phyloP scores from a whole-genome alignment of 2,888 invertebrate genomes.

The Buathra laborator region DNA sequence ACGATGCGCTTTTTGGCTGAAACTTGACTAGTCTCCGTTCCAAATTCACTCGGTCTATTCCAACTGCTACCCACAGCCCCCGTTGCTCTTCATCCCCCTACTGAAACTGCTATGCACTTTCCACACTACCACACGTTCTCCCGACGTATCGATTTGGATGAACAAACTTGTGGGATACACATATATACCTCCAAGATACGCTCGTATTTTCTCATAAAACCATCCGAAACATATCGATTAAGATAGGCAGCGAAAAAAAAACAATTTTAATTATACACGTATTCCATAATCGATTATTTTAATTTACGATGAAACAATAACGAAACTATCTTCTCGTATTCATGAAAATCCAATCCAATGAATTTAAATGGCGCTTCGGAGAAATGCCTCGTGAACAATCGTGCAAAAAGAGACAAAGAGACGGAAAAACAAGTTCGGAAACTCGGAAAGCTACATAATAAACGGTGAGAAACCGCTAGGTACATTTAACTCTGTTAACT shows the following conservation, averaged over 20 bases:
- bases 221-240: background rate
- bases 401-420: background rate
- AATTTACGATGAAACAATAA: background rate
- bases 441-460: background rate
- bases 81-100: background rate
- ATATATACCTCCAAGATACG: too few relatives aligned
- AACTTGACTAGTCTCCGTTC: constrained; percentile 8
- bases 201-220: background rate
- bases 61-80: constrained; percentile 8
- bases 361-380: background rate
- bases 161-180: background rate
- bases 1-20: constrained; percentile 42
- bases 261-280: background rate
- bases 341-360: constrained; percentile 20
- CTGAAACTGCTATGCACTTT: constrained; percentile 3
- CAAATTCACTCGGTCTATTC: constrained; percentile 35
- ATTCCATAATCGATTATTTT: background rate
- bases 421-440: background rate
- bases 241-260: background rate
- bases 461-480: constrained; percentile 3
- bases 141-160: constrained; percentile 25
- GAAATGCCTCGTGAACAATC: background rate
- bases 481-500: constrained; percentile 26
- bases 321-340: background rate
- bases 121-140: background rate